These are phyloP conservation scores for Solea senegalensis DNA, from an alignment of 2,113 vertebrate species.

Conservation along the genomic window DNA sequence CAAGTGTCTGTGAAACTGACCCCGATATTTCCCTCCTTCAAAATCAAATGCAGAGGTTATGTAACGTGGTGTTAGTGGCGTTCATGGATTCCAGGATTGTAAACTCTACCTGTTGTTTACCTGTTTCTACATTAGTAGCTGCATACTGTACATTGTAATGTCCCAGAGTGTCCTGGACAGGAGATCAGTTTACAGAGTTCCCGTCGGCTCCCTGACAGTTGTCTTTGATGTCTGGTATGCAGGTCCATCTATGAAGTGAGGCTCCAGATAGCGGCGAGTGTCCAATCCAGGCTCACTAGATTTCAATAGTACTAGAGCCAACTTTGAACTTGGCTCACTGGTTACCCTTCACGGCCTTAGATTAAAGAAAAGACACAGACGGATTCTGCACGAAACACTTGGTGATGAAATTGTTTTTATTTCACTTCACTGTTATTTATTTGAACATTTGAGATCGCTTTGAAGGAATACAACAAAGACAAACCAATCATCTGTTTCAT, in stretches of 20 bases:
- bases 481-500: constrained; percentile 6
- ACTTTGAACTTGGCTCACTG: constrained; percentile 24
- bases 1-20: constrained; percentile 65
- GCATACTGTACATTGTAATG: constrained; percentile 60
- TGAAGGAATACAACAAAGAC: constrained; percentile 18
- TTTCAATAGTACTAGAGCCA: constrained; percentile 12
- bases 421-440: constrained; percentile 10
- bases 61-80: constrained; percentile 30
- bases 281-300: constrained; percentile 27
- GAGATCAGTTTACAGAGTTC: constrained; percentile 55
- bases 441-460: constrained; percentile 14
- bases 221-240: constrained; percentile 74
- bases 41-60: constrained; percentile 44
- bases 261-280: constrained; percentile 40
- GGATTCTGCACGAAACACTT: neutral
- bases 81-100: constrained; percentile 1
- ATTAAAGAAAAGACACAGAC: constrained; percentile 9
- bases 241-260: constrained; percentile 31
- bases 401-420: neutral
- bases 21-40: constrained; percentile 21
- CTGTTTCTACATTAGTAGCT: constrained; percentile 31
- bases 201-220: constrained; percentile 26
- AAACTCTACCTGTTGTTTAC: constrained; percentile 52
- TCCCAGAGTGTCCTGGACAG: constrained; percentile 28
- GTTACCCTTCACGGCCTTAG: neutral